A percentile compares a stretch with the other conserved stretches of the same genome.
Conservation (phyloP, 2,113 vertebrate genomes). For the Stigmatopora argus region DNA sequence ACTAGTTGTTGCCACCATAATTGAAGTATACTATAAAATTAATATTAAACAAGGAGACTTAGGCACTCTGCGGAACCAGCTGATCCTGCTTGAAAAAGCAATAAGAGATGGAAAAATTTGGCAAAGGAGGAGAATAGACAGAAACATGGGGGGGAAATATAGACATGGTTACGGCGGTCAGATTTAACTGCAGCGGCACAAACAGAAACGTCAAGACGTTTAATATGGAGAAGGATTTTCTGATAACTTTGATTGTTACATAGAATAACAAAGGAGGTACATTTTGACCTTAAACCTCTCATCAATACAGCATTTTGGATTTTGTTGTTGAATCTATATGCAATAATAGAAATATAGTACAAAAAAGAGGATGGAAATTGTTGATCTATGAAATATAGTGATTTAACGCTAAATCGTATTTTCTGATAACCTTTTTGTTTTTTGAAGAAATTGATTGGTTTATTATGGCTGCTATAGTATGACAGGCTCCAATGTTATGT, state of each 20-base stretch:
- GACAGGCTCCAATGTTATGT: no score
- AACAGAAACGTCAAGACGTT: constrained; percentile 8
- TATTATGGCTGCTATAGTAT: no score
- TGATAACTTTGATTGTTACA: neutral
- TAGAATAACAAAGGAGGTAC: neutral
- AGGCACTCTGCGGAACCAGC: neutral
- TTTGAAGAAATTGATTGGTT: neutral
- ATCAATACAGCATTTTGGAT: neutral
- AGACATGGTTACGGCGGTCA: constrained; percentile 15
- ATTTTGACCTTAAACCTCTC: neutral
- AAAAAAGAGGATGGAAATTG: neutral
- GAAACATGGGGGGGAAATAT: neutral
- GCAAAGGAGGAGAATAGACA: neutral
- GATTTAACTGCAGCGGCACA: constrained; percentile 15
- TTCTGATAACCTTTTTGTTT: neutral
- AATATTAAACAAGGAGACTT: no score
- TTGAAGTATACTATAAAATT: no score
- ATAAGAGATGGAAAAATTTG: neutral
- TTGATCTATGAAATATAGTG: neutral
- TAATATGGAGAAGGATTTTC: constrained; percentile 10
- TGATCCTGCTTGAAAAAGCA: constrained; percentile 24
- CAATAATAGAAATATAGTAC: neutral
- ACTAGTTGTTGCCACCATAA: no score
- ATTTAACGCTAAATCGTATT: no score
- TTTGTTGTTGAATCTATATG: neutral